Evolutionary conservation across 2,888 invertebrate genomes (phyloP).

Genomic region (Heliconius sara): DNA sequence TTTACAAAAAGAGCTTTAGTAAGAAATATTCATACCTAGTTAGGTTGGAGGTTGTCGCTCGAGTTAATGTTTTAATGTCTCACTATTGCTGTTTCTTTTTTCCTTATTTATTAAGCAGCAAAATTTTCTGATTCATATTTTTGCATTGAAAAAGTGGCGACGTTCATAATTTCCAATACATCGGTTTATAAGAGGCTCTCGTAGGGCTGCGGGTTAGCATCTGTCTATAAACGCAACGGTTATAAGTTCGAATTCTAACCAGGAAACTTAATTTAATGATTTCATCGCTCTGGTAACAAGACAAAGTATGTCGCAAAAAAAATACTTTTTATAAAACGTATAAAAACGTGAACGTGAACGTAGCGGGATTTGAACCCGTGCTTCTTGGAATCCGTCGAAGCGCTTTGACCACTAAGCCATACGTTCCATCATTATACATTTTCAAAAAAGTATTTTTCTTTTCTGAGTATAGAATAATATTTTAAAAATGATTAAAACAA

Average conservation of each 20-base stretch:
- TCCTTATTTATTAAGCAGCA: not conserved
- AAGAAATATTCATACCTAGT: slow-evolving; percentile 21
- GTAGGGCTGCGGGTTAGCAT: too few species aligned
- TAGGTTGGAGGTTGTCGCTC: slow-evolving; percentile 11
- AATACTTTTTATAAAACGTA: too few species aligned
- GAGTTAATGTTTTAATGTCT: slow-evolving; percentile 3
- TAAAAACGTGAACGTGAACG: too few species aligned
- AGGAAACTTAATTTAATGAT: not conserved
- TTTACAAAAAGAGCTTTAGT: slow-evolving; percentile 17
- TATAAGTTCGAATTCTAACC: too few species aligned
- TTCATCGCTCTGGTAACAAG: not conserved
- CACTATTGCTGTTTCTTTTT: slow-evolving; percentile 7
- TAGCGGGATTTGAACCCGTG: too few species aligned
- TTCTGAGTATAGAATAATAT: too few species aligned
- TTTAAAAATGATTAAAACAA: not conserved
- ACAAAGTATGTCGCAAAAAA: not conserved
- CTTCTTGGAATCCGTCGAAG: too few species aligned
- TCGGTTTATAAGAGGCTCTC: not conserved
- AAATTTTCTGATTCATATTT: not conserved
- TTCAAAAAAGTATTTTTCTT: too few species aligned
- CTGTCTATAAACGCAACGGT: too few species aligned
- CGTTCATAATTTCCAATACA: not conserved
- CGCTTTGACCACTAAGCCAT: too few species aligned
- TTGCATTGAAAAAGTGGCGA: not conserved
- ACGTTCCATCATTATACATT: too few species aligned